A percentile compares a stretch with the other conserved stretches of the same genome.
These are phyloP conservation scores for Pseudochirops cupreus DNA, from an alignment of 2,797 vertebrate species.

Conservation along the genomic window DNA sequence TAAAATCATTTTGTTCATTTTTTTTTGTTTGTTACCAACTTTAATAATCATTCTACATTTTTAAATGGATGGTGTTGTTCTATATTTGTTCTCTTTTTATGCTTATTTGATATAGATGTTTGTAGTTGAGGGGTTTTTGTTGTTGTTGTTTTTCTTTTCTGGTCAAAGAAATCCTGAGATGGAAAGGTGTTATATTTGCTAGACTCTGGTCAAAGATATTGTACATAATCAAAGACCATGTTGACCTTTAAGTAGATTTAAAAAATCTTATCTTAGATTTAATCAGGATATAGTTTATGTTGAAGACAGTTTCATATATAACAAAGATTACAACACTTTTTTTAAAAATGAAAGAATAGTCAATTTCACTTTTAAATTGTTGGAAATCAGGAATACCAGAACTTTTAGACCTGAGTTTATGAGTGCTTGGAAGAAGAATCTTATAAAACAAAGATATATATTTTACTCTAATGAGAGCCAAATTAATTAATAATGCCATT, in stretches of 20 bases:
- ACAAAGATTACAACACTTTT: slow-evolving; percentile 84
- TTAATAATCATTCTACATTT: slow-evolving; percentile 82
- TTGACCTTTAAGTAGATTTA: slow-evolving; percentile 79
- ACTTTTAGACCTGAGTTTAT: neutral
- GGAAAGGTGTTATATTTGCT: slow-evolving; percentile 84
- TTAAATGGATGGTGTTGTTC: slow-evolving; percentile 81
- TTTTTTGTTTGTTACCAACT: slow-evolving; percentile 79
- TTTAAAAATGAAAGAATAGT: neutral
- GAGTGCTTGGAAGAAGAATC: neutral
- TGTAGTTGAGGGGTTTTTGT: slow-evolving; percentile 33
- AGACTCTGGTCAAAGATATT: slow-evolving; percentile 82
- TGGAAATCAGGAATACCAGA: neutral
- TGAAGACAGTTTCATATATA: slow-evolving; percentile 89
- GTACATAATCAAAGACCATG: slow-evolving; percentile 81
- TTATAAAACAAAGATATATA: neutral
- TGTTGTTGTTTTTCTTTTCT: slow-evolving; percentile 80
- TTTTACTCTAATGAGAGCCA: neutral
- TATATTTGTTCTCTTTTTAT: slow-evolving; percentile 85
- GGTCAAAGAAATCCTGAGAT: slow-evolving; percentile 81
- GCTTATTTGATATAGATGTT: slow-evolving; percentile 83
- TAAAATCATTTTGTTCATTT: slow-evolving; percentile 42
- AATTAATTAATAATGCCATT: neutral
- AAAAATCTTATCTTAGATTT: slow-evolving; percentile 73
- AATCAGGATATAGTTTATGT: slow-evolving; percentile 89
- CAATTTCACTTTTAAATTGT: neutral